These are phyloP conservation scores for Lumbricus terrestris DNA, from an alignment of 2,888 invertebrate species.

Conservation along the genomic window DNA sequence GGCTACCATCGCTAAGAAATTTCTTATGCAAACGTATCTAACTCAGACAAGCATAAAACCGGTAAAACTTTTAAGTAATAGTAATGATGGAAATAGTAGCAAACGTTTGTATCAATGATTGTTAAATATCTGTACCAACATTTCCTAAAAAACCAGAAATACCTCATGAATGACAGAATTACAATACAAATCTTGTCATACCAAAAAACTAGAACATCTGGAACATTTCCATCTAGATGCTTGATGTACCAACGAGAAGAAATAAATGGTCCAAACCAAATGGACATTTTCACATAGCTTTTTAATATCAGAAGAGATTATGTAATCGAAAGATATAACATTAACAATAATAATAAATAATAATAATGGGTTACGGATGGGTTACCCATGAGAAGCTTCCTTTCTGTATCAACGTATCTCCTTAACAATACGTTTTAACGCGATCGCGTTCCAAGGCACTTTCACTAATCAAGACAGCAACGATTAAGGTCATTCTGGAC, in stretches of 20 bases:
- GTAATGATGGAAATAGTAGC: not conserved
- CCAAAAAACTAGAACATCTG: not conserved
- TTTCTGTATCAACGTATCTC: no score
- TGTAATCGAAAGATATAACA: not conserved
- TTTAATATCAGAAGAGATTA: not conserved
- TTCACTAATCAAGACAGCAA: no score
- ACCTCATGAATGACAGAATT: not conserved
- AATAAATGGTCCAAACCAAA: not conserved
- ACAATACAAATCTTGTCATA: not conserved
- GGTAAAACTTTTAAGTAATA: not conserved
- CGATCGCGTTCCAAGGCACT: no score
- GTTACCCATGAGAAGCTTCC: no score
- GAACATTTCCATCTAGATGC: not conserved
- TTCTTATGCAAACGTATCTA: not conserved
- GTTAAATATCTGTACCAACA: not conserved
- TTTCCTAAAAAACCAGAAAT: not conserved
- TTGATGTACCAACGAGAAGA: not conserved
- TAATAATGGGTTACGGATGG: no score
- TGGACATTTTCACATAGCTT: not conserved
- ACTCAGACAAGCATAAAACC: not conserved
- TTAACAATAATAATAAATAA: not conserved
- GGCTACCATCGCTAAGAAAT: not conserved
- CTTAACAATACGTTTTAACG: no score
- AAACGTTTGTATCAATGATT: not conserved
- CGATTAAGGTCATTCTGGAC: no score